Evolutionary conservation across 1,140 invertebrate genomes (phyloP), one percentile per base, ranked within the genome.

Genomic region (Saccostrea echinata): DNA sequence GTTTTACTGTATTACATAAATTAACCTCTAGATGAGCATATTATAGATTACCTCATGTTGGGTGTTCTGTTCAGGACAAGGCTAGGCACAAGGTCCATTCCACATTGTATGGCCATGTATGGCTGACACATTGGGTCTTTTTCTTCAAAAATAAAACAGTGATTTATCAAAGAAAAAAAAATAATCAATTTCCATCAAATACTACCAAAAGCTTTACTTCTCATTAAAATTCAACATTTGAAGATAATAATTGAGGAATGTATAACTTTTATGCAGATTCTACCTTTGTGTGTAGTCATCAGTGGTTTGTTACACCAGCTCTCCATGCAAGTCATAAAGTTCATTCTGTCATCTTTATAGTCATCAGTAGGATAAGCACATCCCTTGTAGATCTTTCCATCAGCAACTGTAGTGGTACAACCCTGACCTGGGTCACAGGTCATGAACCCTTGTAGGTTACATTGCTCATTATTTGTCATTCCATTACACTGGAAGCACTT

Each of bases 81-180:
- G n/a, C 43, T 52, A 11, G 83, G 87, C 61, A 88, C 71, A 9
- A 88, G 30, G 30, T 52, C 71, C 18, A 84, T 35, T 21, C 84
- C 18, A 88, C 87, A 88, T 24, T 71, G 82, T 27, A 87, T 55
- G 12, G 86, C 86, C 24, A 27, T 52, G 43, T 83, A 71, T n/a
- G 82, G 86, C 51, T 87, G 82, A 71, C 86, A 87, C 27, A 24
- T 53, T 43, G 43, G 43, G 53, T 87, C 33, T 51, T 84, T 43
- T 24, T 87, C 86, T 87, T 57, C 16, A 84, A 21, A 87, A 71
- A 51, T 13, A 87, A 71, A 51, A 24, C 57, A 33, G 8, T 12
- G 13, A 82, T 33, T 21, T 8, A 83, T 61, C 16, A 18, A 21
- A 61, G 16, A 18, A 6, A 1, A 52, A 52, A 57, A 57, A 57